Evolutionary conservation across 1,140 invertebrate species (phyloP).

Genomic region (Drosophila elegans): DNA sequence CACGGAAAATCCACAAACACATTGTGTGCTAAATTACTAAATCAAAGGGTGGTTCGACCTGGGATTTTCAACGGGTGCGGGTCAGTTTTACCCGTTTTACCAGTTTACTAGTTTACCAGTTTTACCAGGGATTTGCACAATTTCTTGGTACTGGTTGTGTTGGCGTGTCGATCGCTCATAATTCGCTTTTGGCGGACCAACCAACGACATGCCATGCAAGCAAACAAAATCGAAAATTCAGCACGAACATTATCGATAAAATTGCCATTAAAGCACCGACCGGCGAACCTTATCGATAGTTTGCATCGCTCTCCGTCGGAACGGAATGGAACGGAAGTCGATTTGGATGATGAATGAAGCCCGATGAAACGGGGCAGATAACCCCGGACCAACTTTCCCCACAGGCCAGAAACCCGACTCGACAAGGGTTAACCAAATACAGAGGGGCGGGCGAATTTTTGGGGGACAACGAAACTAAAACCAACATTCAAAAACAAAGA

Average conservation of each 20-base stretch:
- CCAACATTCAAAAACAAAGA: conserved; percentile 1
- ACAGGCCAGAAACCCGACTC: neutral
- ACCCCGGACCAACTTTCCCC: conserved; percentile 1
- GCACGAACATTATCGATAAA: conserved; percentile 84
- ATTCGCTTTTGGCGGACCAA: conserved; percentile 49
- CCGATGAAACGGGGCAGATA: conserved; percentile 73
- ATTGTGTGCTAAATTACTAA: conserved; percentile 81
- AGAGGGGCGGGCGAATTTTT: neutral
- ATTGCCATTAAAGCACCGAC: conserved; percentile 75
- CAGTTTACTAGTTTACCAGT: conserved; percentile 7
- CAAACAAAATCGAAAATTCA: conserved; percentile 83
- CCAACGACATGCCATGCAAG: conserved; percentile 77
- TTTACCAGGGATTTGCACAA: conserved; percentile 62
- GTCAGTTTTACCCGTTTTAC: conserved; percentile 15
- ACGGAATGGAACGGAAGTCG: conserved; percentile 69
- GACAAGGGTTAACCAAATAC: conserved; percentile 19
- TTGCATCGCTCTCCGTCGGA: conserved; percentile 63
- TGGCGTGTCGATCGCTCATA: conserved; percentile 82
- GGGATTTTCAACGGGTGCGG: conserved; percentile 13
- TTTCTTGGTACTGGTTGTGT: conserved; percentile 56
- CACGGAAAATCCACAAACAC: conserved; percentile 75
- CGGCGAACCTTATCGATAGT: conserved; percentile 69
- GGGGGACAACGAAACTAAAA: neutral
- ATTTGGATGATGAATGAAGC: conserved; percentile 81
- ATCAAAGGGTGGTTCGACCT: conserved; percentile 56